Conservation (phyloP, 37 sponge, comb jelly and placozoan genomes). For the Chondrilla cf. caribensis region DNA sequence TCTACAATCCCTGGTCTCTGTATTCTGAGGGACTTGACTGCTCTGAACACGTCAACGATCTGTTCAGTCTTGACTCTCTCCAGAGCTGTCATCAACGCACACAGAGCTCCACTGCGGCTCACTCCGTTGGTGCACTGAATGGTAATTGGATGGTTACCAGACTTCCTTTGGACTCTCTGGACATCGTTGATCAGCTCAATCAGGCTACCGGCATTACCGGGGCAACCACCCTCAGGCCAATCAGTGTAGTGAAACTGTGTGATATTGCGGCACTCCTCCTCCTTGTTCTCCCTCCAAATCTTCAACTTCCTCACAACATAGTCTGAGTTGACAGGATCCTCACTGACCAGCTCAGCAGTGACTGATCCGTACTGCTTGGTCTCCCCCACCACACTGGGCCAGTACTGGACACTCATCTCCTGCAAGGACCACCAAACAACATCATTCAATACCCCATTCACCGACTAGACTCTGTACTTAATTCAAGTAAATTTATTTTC, state of each 20-base stretch:
- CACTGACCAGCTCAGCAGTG: slow-evolving; percentile 24
- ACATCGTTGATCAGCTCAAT: slow-evolving; percentile 80
- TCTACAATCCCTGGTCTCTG: slow-evolving; percentile 65
- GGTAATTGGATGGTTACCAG: slow-evolving; percentile 82
- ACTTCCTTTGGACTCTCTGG: slow-evolving; percentile 73
- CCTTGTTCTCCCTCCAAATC: slow-evolving; percentile 40
- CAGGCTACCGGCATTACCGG: not conserved
- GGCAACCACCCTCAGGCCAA: slow-evolving; percentile 41
- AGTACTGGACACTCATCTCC: slow-evolving; percentile 44
- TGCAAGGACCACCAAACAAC: not conserved
- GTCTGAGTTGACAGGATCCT: not conserved
- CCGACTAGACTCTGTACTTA: no score
- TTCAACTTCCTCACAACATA: slow-evolving; percentile 41
- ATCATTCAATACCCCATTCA: no score
- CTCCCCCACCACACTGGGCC: slow-evolving; percentile 40
- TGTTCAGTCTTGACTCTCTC: slow-evolving; percentile 86
- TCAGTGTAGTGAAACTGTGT: slow-evolving; percentile 44
- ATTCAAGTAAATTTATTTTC: no score
- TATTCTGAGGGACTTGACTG: slow-evolving; percentile 71
- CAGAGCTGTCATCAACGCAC: slow-evolving; percentile 63
- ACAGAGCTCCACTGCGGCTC: slow-evolving; percentile 78
- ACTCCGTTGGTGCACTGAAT: slow-evolving; percentile 92
- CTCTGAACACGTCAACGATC: slow-evolving; percentile 79
- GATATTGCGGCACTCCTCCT: slow-evolving; percentile 13
- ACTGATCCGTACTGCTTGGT: slow-evolving; percentile 21